phyloP scores from a whole-genome alignment of 2,797 vertebrate species.

The Cirrhinus mrigala region DNA sequence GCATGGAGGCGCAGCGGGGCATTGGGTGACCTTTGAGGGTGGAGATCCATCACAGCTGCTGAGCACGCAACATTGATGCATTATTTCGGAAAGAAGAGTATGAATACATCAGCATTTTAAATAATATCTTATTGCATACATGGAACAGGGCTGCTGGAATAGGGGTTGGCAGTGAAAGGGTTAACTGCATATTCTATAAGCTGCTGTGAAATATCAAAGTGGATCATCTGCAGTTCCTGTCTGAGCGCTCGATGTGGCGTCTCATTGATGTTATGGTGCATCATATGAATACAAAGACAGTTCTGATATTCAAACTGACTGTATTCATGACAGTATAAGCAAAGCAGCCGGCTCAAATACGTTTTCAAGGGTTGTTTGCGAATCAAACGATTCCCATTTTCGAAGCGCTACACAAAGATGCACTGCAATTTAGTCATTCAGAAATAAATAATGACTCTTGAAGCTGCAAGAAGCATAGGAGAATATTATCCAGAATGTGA shows the following conservation, averaged over 20 bases:
- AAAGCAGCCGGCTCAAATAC: constrained; percentile 44
- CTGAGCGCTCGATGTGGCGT: not conserved
- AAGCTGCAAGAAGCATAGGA: constrained; percentile 11
- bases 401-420: constrained; percentile 26
- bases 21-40: constrained; percentile 52
- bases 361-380: constrained; percentile 49
- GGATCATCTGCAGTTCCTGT: not conserved
- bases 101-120: not conserved
- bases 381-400: constrained; percentile 25
- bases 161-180: not conserved
- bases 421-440: constrained; percentile 24
- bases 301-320: constrained; percentile 47
- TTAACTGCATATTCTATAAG: constrained; percentile 10
- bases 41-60: constrained; percentile 53
- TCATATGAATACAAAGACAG: constrained; percentile 23
- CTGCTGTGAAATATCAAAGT: constrained; percentile 7
- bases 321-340: constrained; percentile 44
- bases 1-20: constrained; percentile 27
- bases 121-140: not conserved
- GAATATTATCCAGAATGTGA: constrained; percentile 18
- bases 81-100: not conserved
- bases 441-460: constrained; percentile 39
- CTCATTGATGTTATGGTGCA: not conserved
- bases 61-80: constrained; percentile 25
- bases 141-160: not conserved